Evolutionary conservation across 2,888 invertebrate species (phyloP), one percentile per base, ranked within the genome.

Genomic region (Cerceris ruficornis): DNA sequence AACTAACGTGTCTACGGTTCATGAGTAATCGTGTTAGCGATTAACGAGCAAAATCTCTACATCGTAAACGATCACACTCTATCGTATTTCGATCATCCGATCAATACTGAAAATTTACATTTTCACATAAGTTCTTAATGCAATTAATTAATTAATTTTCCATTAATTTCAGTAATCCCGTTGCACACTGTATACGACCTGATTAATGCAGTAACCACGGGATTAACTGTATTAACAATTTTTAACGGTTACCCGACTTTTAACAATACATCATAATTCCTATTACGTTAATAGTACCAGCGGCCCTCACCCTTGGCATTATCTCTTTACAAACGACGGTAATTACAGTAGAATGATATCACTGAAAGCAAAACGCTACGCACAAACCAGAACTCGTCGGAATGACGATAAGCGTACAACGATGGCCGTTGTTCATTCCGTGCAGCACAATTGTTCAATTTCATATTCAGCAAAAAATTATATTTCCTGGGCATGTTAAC

Each of bases 301-400:
- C 69, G 61, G 58, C 65, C 69, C 62, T 69, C 65, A 75, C 69
- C 49, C 49, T 75, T 78, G 70, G 82, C 80, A 73, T 77, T 77
- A 73, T 61, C 75, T 57, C 75, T 71, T 82, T 80, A 78, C 73
- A 76, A 67, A 71, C 69, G 69, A 77, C 76, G 69, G 72, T 81
- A 79, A 86, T 85, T 86, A 80, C 66, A 69, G 77, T 64, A 74
- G 77, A 80, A 82, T 83, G 82, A 85, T 81, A 82, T 75, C 78
- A 82, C 77, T 78, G 77, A 79, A 77, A 76, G 77, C 69, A 66
- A 67, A 74, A 65, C 60, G 74, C 50, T 39, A 43, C 13, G 59
- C 8, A 9, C 39, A 41, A 59, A 8, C 11, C 55, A 7, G 55
- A 15, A 55, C 7, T 2, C 15, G 17, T 55, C 17, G 55, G 7